These are phyloP conservation scores for Melanerpes formicivorus DNA, from an alignment of 2,113 vertebrate genomes.

Conservation along the genomic window DNA sequence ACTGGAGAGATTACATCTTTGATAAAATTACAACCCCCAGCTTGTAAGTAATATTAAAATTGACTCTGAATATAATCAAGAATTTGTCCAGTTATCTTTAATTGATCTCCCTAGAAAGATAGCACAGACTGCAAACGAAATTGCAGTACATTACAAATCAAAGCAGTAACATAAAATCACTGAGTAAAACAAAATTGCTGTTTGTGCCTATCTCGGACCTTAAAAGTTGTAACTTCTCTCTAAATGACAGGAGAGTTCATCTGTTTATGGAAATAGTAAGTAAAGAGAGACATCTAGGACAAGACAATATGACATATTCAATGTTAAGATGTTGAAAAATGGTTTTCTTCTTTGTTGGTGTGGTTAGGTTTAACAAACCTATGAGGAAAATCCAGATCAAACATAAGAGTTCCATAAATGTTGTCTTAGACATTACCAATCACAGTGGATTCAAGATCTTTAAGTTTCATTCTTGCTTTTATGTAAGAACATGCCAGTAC, in stretches of 20 bases:
- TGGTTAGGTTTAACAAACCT: neutral
- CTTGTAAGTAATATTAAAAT: constrained; percentile 71
- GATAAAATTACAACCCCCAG: constrained; percentile 56
- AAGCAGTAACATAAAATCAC: constrained; percentile 38
- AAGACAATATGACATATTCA: neutral
- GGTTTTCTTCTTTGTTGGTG: neutral
- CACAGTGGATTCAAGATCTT: neutral
- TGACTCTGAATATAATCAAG: constrained; percentile 64
- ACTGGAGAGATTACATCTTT: constrained; percentile 61
- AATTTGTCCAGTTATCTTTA: constrained; percentile 73
- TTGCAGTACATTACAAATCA: constrained; percentile 42
- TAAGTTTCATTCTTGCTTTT: neutral
- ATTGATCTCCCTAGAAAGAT: constrained; percentile 68
- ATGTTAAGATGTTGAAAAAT: neutral
- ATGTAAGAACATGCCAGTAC: neutral
- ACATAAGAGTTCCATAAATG: neutral
- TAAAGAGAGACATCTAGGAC: neutral
- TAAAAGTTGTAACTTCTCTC: neutral
- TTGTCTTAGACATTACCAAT: neutral
- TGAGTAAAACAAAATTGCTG: neutral
- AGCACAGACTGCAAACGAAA: constrained; percentile 41
- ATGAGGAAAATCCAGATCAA: neutral
- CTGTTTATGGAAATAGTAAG: neutral
- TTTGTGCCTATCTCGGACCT: constrained; percentile 19
- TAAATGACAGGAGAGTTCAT: neutral